Percentiles rank a stretch among this genome's conserved stretches.
These are phyloP conservation scores for Moxostoma hubbsi DNA, from an alignment of 2,797 vertebrate genomes.

Conservation along the genomic window DNA sequence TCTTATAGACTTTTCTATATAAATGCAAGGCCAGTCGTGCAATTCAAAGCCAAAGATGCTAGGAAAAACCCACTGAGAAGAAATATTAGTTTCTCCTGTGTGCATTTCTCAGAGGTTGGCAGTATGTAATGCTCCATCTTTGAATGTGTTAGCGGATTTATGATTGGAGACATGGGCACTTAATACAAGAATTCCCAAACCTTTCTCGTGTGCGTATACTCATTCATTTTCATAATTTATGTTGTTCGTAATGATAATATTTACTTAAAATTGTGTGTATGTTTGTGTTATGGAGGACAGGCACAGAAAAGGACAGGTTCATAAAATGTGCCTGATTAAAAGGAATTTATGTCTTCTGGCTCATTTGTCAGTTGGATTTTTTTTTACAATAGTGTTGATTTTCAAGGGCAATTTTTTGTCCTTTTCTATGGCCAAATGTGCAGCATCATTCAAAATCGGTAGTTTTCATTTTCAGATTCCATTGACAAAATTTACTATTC, in stretches of 20 bases:
- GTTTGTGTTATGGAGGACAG: conserved; percentile 25
- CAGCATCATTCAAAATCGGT: no score
- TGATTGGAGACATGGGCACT: conserved; percentile 1
- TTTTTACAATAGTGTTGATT: conserved; percentile 35
- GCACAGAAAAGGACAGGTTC: conserved; percentile 17
- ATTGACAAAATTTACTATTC: no score
- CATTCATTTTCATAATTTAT: conserved; percentile 35
- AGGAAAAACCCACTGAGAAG: conserved; percentile 9
- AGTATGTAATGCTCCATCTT: conserved; percentile 19
- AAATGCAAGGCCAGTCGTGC: conserved; percentile 19
- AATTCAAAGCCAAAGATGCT: background rate
- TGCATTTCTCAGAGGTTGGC: conserved; percentile 28
- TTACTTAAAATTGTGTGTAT: conserved; percentile 10
- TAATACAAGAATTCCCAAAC: conserved; percentile 9
- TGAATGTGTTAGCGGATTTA: conserved; percentile 34
- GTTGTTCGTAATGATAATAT: conserved; percentile 22
- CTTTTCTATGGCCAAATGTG: conserved; percentile 46
- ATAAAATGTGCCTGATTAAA: conserved; percentile 47
- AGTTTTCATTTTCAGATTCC: no score
- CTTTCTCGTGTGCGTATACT: background rate
- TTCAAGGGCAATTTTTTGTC: conserved; percentile 57
- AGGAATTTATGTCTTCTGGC: conserved; percentile 40
- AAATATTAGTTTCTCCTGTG: conserved; percentile 33
- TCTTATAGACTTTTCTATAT: background rate
- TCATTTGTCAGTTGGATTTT: conserved; percentile 50